These are phyloP conservation scores for Aricia agestis DNA, from an alignment of 1,140 invertebrate species.

Conservation along the genomic window DNA sequence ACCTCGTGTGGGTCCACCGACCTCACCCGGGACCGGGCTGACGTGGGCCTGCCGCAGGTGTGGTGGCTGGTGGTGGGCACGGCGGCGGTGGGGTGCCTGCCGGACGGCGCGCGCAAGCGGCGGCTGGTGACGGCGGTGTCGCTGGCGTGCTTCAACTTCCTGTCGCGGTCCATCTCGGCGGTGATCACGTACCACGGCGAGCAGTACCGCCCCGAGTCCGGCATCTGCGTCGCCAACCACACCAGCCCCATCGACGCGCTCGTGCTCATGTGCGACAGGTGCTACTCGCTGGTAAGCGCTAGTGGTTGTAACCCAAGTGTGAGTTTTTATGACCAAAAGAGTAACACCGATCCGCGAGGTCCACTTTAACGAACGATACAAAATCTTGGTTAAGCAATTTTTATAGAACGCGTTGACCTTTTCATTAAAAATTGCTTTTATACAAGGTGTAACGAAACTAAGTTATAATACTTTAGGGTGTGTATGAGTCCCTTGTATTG, in stretches of 20 bases:
- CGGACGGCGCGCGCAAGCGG: slow-evolving; percentile 85
- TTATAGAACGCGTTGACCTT: no score
- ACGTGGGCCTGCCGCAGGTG: slow-evolving; percentile 75
- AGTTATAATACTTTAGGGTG: no score
- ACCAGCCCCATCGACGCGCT: slow-evolving; percentile 99
- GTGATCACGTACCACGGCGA: slow-evolving; percentile 90
- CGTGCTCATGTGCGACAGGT: slow-evolving; percentile 97
- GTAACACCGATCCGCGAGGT: no score
- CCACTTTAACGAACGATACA: no score
- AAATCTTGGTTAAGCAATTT: no score
- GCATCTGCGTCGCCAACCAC: slow-evolving; percentile 99
- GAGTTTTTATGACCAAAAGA: no score
- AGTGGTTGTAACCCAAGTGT: no score
- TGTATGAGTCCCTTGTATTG: no score
- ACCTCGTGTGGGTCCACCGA: not conserved
- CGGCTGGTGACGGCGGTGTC: slow-evolving; percentile 87
- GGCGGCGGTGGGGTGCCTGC: slow-evolving; percentile 88
- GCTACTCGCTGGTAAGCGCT: slow-evolving; percentile 93
- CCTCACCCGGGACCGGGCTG: not conserved
- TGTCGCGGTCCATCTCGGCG: slow-evolving; percentile 90
- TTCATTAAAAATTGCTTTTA: no score
- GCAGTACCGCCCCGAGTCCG: slow-evolving; percentile 86
- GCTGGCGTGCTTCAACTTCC: slow-evolving; percentile 92
- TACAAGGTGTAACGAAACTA: no score
- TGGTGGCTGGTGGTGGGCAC: slow-evolving; percentile 90